Percentiles rank a stretch among this genome's conserved stretches.
These are phyloP conservation scores for Mesoligia furuncula DNA, from an alignment of 2,888 invertebrate genomes.

Conservation along the genomic window DNA sequence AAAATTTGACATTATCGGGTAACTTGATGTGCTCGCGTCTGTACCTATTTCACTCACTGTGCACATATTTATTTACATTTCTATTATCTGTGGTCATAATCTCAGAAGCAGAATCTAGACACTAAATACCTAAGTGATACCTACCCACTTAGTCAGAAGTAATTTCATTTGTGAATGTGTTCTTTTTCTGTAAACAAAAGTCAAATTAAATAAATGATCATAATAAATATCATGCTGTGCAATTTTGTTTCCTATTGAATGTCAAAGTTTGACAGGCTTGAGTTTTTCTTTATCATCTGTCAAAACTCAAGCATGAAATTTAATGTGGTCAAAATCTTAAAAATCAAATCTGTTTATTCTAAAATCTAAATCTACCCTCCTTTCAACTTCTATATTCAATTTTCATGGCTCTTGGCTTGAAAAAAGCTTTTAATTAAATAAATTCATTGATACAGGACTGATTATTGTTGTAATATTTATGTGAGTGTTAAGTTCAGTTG, in stretches of 20 bases:
- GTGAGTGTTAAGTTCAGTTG: neutral
- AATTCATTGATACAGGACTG: neutral
- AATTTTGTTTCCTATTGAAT: neutral
- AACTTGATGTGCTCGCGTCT: no score
- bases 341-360: neutral
- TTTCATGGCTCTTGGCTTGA: neutral
- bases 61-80: conserved; percentile 56
- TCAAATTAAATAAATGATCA: neutral
- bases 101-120: conserved; percentile 20
- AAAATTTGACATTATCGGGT: no score
- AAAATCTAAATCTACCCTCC: conserved; percentile 12
- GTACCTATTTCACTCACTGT: conserved; percentile 4
- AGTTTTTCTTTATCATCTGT: neutral
- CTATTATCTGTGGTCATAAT: conserved; percentile 48
- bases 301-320: no score
- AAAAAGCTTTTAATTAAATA: neutral
- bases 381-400: no score
- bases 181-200: conserved; percentile 2
- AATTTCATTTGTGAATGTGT: conserved; percentile 11
- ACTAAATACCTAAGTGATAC: conserved; percentile 20
- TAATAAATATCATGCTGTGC: neutral
- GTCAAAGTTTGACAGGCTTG: conserved; percentile 17
- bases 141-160: conserved; percentile 26
- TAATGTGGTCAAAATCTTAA: neutral
- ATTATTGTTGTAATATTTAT: no score